A percentile compares a stretch with the other conserved stretches of the same genome.
phyloP scores from a whole-genome alignment of 2,113 vertebrate genomes.

The Crotalus horridus region DNA sequence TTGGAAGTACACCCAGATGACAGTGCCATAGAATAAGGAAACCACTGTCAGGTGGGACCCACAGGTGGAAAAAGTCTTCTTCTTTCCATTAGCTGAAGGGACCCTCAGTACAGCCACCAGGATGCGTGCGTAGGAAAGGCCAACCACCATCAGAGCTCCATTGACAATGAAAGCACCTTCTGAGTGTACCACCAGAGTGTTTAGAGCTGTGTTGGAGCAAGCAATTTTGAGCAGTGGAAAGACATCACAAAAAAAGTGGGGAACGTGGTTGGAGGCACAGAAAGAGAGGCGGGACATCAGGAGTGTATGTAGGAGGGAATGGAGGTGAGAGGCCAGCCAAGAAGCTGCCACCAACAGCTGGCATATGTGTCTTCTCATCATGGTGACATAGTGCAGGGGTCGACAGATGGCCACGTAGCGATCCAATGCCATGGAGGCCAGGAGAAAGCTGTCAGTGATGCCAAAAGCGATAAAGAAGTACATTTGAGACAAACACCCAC shows the following conservation, averaged over 20 bases:
- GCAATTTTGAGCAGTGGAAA: conserved; percentile 56
- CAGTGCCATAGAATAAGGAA: conserved; percentile 37
- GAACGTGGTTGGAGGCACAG: conserved; percentile 45
- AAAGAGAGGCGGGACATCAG: conserved; percentile 52
- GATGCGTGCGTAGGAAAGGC: conserved; percentile 51
- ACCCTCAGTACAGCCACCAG: conserved; percentile 38
- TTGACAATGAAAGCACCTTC: conserved; percentile 39
- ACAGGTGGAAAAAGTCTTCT: conserved; percentile 1
- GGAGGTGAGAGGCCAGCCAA: conserved; percentile 45
- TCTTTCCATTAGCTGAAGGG: conserved; percentile 30
- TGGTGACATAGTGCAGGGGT: conserved; percentile 32
- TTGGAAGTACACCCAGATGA: conserved; percentile 57
- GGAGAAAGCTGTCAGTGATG: conserved; percentile 43
- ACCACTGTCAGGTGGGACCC: not conserved
- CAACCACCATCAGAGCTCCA: conserved; percentile 39
- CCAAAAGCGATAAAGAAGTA: conserved; percentile 54
- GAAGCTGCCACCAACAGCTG: conserved; percentile 34
- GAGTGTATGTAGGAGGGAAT: conserved; percentile 32
- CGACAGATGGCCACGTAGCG: not conserved
- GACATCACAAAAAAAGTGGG: conserved; percentile 54
- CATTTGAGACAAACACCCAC: conserved; percentile 45
- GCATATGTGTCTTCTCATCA: conserved; percentile 22
- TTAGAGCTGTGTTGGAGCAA: conserved; percentile 49
- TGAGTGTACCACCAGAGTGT: conserved; percentile 35
- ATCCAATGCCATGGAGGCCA: conserved; percentile 13